Conservation (phyloP, 23 tunicate species). For the Oikopleura dioica region DNA sequence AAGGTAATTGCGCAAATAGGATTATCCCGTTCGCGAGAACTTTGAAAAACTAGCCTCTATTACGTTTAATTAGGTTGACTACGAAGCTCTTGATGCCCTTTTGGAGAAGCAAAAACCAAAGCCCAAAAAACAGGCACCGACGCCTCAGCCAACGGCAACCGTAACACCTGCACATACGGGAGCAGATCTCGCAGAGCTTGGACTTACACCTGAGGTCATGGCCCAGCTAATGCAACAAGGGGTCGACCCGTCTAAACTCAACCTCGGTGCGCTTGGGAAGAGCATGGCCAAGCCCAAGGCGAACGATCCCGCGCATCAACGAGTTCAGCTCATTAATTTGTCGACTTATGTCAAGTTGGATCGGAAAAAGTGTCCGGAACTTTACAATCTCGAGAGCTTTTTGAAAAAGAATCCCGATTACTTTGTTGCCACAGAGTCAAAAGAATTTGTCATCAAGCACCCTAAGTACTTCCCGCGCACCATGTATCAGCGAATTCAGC, state of each 20-base stretch:
- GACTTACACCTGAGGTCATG: constrained; percentile 6
- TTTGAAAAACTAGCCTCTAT: too few relatives aligned
- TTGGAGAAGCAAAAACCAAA: not conserved
- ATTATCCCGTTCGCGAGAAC: too few relatives aligned
- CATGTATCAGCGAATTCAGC: constrained; percentile 12
- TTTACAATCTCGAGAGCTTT: not conserved
- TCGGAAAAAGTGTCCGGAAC: constrained; percentile 7
- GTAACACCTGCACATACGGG: not conserved
- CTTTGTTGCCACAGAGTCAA: constrained; percentile 7
- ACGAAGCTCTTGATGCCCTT: not conserved
- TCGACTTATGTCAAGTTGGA: not conserved
- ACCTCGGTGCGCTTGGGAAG: not conserved
- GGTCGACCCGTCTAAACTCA: not conserved
- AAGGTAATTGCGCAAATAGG: not conserved
- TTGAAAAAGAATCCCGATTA: constrained; percentile 10
- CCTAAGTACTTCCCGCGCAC: constrained; percentile 13
- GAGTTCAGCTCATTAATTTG: constrained; percentile 1
- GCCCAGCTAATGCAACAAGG: constrained; percentile 4
- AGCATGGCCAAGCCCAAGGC: not conserved
- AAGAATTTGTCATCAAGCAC: constrained; percentile 2
- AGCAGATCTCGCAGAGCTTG: not conserved
- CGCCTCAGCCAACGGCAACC: not conserved
- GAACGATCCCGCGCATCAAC: constrained; percentile 10
- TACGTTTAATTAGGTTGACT: constrained; percentile 10
- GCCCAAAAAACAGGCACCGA: not conserved